phyloP scores from a whole-genome alignment of 2,797 vertebrate genomes.

The Esox masquinongy region DNA sequence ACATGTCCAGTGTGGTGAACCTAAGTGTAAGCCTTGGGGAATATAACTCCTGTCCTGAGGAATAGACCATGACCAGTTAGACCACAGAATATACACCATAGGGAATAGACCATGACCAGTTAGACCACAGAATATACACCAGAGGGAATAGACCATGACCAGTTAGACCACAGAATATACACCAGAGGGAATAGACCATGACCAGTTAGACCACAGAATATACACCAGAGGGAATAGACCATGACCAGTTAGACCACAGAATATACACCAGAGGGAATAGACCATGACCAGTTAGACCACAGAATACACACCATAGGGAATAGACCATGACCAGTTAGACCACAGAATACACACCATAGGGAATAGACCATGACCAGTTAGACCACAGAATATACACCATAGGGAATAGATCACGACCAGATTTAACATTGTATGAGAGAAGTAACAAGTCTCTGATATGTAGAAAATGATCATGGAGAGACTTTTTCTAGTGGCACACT shows the following conservation, averaged over 20 bases:
- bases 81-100: constrained; percentile 2
- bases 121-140: constrained; percentile 15
- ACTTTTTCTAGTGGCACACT: background rate
- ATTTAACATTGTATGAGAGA: constrained; percentile 49
- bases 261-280: no score
- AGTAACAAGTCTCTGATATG: constrained; percentile 60
- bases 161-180: no score
- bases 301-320: constrained; percentile 5
- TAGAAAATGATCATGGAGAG: constrained; percentile 23
- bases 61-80: no score
- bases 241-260: no score
- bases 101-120: constrained; percentile 32
- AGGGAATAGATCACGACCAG: constrained; percentile 27
- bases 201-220: no score
- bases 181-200: background rate
- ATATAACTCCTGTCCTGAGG: background rate
- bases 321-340: constrained; percentile 24
- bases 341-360: no score
- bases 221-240: constrained; percentile 32
- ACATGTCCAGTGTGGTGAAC: background rate
- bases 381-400: constrained; percentile 5
- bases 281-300: no score
- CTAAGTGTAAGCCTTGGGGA: constrained; percentile 16
- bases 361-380: no score
- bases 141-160: background rate